Evolutionary conservation across 2,888 invertebrate genomes (phyloP), one percentile per base, ranked within the genome.

Genomic region (Platycheirus rosarum): DNA sequence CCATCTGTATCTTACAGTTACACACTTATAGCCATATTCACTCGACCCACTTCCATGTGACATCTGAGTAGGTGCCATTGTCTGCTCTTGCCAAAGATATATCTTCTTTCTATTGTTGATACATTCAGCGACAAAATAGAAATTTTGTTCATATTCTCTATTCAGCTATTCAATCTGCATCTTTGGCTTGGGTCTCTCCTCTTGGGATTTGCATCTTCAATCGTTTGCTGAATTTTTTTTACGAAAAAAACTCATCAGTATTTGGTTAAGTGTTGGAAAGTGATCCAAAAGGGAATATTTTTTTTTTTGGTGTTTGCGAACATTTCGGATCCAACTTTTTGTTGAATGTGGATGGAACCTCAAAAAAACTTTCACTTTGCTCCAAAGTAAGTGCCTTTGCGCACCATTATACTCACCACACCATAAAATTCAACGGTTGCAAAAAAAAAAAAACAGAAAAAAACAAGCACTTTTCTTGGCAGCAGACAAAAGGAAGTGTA

Each of bases 1-100:
- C 78, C 60, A 60, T 49, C 14, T 13, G 32, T 57, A 20, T 70
- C 57, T 48, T 66, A 66, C 76, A 76, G 53, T 80, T 76, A 76
- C 70, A 80, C 70, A 62, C 51, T 76, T 66, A 48, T 71, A 37
- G 35, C 63, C 57, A 49, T 68, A 42, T 37, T 62, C 65, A 29
- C 32, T 48, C 75, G 80, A 80, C 80, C 70, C 70, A 80, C 66
- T 76, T 80, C 62, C 26, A 32, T 76, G 80, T 70, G 80, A 71
- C 80, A 80, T 80, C 35, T 80, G 80, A 80, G 80, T 66, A 71
- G 76, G 35, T 76, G 48, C 65, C 66, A 80, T 80, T 80, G 80
- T 80, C 23, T 53, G 20, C 20, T 53, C 4, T 73, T 26, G 1
- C 44, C 44, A 16, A 14, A 32, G 70, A 44, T 62, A 18, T 11